Percentiles rank a stretch among this genome's conserved stretches.
Evolutionary conservation across 2,888 invertebrate species (phyloP).

Genomic region (Ophion ellenae): DNA sequence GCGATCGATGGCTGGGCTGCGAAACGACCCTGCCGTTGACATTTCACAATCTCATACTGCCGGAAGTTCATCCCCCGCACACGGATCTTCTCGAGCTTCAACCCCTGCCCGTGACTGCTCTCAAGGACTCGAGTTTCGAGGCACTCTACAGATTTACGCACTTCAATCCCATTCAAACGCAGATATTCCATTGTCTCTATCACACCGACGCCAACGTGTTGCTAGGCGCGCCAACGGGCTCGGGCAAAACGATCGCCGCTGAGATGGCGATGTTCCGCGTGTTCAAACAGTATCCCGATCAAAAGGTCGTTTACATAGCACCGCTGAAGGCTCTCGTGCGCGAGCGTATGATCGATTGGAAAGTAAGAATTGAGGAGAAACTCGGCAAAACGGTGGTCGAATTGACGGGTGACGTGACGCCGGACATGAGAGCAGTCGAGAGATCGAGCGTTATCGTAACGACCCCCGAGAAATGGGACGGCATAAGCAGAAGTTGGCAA

Average conservation of each 20-base stretch:
- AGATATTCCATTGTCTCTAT: conserved; percentile 98
- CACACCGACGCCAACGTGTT: conserved; percentile 97
- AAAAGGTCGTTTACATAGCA: conserved; percentile 98
- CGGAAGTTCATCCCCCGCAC: conserved; percentile 95
- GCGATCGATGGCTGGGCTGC: conserved; percentile 92
- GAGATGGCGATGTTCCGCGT: conserved; percentile 98
- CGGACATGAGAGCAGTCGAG: conserved; percentile 93
- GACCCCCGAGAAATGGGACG: conserved; percentile 99
- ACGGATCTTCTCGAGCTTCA: conserved; percentile 97
- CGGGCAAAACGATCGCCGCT: conserved; percentile 99
- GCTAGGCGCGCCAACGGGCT: conserved; percentile 97
- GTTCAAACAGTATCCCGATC: conserved; percentile 91
- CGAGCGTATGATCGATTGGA: conserved; percentile 98
- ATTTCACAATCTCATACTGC: conserved; percentile 95
- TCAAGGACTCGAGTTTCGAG: conserved; percentile 91
- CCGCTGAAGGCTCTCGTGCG: conserved; percentile 98
- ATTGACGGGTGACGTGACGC: conserved; percentile 96
- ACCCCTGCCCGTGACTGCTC: conserved; percentile 93
- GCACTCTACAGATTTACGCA: conserved; percentile 95
- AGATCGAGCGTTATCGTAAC: conserved; percentile 97
- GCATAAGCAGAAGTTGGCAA: conserved; percentile 99
- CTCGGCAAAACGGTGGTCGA: conserved; percentile 95
- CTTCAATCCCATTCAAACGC: conserved; percentile 99
- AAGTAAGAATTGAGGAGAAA: conserved; percentile 89
- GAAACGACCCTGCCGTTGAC: conserved; percentile 87